phyloP scores from a whole-genome alignment of 2,888 invertebrate species.

The Drosophila anceps region DNA sequence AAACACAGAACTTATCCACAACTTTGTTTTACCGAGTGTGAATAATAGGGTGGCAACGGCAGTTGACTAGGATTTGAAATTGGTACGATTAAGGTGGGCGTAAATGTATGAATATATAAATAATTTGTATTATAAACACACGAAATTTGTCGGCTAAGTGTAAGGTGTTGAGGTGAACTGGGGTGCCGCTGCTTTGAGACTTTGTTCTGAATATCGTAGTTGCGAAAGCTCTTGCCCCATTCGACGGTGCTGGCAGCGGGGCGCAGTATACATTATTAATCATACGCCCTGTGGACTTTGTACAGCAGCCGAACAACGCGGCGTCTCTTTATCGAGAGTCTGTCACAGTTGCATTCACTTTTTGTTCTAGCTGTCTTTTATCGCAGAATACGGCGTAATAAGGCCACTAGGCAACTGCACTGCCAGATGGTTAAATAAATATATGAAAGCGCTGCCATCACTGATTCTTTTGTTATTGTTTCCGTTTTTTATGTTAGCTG shows the following conservation, averaged over 20 bases:
- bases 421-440: conserved; percentile 17
- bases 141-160: not conserved
- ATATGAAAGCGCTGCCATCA: not conserved
- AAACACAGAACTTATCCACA: not conserved
- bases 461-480: not conserved
- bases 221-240: not conserved
- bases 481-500: conserved; percentile 10
- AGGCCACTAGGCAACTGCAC: conserved; percentile 35
- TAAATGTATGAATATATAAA: conserved; percentile 1
- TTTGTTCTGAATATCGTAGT: not conserved
- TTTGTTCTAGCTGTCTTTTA: conserved; percentile 45
- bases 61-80: not conserved
- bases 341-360: conserved; percentile 21
- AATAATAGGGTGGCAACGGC: not conserved
- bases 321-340: conserved; percentile 35
- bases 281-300: conserved; percentile 72
- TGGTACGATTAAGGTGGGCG: not conserved
- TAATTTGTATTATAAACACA: not conserved
- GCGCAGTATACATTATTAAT: conserved; percentile 55
- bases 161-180: not conserved
- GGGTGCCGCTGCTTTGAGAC: conserved; percentile 23
- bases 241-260: conserved; percentile 13
- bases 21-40: not conserved
- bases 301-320: conserved; percentile 20
- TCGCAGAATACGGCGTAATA: conserved; percentile 45